Conservation (phyloP, 1,140 invertebrate genomes). For the Drosophila rhopaloa region DNA sequence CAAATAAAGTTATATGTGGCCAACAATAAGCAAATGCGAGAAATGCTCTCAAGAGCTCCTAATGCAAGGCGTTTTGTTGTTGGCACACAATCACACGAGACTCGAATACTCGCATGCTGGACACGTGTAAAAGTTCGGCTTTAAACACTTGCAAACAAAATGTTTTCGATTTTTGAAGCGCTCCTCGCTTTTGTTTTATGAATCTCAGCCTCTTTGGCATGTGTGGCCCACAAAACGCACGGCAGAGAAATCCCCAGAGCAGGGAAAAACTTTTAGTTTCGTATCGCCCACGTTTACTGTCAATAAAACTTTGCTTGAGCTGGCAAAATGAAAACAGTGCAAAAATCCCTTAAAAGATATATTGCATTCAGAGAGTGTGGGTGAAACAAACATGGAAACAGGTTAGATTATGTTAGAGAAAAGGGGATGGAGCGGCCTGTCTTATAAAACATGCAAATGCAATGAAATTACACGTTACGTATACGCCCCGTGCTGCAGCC, state of each 20-base stretch:
- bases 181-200: conserved; percentile 69
- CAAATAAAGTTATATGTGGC: conserved; percentile 53
- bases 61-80: conserved; percentile 50
- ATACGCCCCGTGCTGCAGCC: conserved; percentile 67
- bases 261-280: conserved; percentile 70
- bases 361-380: conserved; percentile 14
- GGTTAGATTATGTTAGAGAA: conserved; percentile 51
- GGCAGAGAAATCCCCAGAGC: conserved; percentile 65
- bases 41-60: conserved; percentile 54
- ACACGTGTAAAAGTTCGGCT: conserved; percentile 78
- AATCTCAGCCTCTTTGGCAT: conserved; percentile 52
- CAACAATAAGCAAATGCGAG: conserved; percentile 57
- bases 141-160: conserved; percentile 79
- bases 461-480: conserved; percentile 82
- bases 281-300: conserved; percentile 78
- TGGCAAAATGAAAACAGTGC: conserved; percentile 42
- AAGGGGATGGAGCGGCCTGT: conserved; percentile 12
- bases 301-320: conserved; percentile 78
- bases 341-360: conserved; percentile 25
- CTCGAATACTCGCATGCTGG: conserved; percentile 61
- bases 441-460: conserved; percentile 78
- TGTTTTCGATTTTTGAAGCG: conserved; percentile 62
- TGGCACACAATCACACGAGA: conserved; percentile 7
- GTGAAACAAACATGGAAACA: conserved; percentile 45
- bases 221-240: conserved; percentile 15